phyloP scores from a whole-genome alignment of 1,140 invertebrate genomes.

The Anastrepha ludens region DNA sequence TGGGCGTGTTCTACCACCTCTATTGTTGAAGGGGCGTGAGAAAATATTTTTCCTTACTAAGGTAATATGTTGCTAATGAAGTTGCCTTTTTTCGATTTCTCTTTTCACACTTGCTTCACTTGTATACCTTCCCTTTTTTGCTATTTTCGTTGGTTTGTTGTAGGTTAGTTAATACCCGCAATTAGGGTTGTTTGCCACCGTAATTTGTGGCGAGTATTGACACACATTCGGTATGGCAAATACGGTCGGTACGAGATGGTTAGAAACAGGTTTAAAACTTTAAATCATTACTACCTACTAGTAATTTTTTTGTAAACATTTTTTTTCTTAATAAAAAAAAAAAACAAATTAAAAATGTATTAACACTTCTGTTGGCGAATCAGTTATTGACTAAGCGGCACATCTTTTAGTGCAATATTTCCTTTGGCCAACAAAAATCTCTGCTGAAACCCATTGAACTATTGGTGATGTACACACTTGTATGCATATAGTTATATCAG shows the following conservation, averaged over 20 bases:
- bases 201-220: slow-evolving; percentile 36
- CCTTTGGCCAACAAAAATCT: too few relatives aligned
- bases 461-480: too few relatives aligned
- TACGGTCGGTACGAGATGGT: not conserved
- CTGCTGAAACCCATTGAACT: too few relatives aligned
- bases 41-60: not conserved
- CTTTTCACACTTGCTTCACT: not conserved
- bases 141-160: not conserved
- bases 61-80: slow-evolving; percentile 18
- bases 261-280: not conserved
- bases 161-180: slow-evolving; percentile 35
- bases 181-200: slow-evolving; percentile 18
- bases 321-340: too few relatives aligned
- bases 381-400: too few relatives aligned
- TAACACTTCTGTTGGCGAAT: too few relatives aligned
- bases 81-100: slow-evolving; percentile 22
- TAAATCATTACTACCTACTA: too few relatives aligned
- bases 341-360: too few relatives aligned
- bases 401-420: too few relatives aligned
- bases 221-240: not conserved
- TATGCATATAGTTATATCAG: too few relatives aligned
- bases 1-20: not conserved
- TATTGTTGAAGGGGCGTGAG: not conserved
- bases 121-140: not conserved
- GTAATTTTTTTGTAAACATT: too few relatives aligned